A percentile compares a stretch with the other conserved stretches of the same genome.
These are phyloP conservation scores for Galerucella nymphaeae DNA, from an alignment of 2,888 invertebrate species.

Conservation along the genomic window DNA sequence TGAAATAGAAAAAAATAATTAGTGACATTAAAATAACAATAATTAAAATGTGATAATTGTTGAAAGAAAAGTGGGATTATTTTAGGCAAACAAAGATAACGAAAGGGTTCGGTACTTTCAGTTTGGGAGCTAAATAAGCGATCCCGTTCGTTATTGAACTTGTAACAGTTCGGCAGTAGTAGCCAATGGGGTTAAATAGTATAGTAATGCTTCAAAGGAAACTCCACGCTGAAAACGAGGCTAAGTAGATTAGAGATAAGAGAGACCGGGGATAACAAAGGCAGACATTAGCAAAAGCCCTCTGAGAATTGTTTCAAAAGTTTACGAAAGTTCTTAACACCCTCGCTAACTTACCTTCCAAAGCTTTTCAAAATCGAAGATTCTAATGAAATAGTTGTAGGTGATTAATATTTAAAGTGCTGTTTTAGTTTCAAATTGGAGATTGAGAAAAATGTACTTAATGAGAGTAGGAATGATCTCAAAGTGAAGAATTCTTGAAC, in stretches of 20 bases:
- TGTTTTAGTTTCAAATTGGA: too few species aligned
- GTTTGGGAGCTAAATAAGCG: conserved; percentile 2
- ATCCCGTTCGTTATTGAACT: conserved; percentile 19
- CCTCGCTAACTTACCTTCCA: conserved; percentile 31
- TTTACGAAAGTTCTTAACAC: conserved; percentile 39
- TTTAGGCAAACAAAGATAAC: neutral
- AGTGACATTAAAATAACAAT: too few species aligned
- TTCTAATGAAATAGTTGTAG: neutral
- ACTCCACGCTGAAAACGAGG: conserved; percentile 39
- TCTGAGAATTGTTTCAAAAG: conserved; percentile 42
- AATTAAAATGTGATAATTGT: too few species aligned
- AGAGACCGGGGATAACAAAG: conserved; percentile 43
- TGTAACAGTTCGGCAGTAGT: conserved; percentile 37
- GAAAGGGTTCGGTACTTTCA: neutral
- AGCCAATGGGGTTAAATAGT: conserved; percentile 39
- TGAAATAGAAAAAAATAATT: too few species aligned
- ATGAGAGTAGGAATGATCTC: too few species aligned
- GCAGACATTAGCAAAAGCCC: conserved; percentile 39
- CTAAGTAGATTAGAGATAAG: conserved; percentile 45
- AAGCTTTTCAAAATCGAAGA: conserved; percentile 13
- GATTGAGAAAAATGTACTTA: too few species aligned
- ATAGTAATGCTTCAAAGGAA: conserved; percentile 42
- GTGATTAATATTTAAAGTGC: neutral
- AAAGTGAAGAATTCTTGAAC: too few species aligned
- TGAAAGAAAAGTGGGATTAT: too few species aligned